Evolutionary conservation across 2,888 invertebrate species (phyloP).

Genomic region (Dryocosmus kuriphilus): DNA sequence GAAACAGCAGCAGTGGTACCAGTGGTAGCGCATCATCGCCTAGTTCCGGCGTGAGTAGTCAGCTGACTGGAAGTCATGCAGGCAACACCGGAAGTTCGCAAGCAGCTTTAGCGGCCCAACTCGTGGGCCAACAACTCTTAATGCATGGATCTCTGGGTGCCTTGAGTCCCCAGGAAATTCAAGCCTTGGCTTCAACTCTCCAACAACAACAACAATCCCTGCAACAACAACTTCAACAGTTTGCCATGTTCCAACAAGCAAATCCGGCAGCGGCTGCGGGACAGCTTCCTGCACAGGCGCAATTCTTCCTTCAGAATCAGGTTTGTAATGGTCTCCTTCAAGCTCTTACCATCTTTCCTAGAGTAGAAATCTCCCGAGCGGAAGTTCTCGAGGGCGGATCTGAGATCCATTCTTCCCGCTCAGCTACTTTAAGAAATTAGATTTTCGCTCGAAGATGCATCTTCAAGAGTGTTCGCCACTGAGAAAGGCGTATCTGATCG

Average conservation of each 20-base stretch:
- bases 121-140: conserved; percentile 75
- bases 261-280: conserved; percentile 78
- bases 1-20: conserved; percentile 77
- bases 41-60: conserved; percentile 78
- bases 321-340: conserved; percentile 72
- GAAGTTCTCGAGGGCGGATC: conserved; percentile 28
- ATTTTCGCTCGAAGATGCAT: conserved; percentile 12
- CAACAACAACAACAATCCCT: conserved; percentile 83
- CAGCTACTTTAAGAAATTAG: conserved; percentile 30
- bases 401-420: conserved; percentile 12
- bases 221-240: conserved; percentile 83
- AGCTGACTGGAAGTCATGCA: conserved; percentile 75
- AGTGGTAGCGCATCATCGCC: conserved; percentile 78
- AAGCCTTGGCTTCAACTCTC: conserved; percentile 80
- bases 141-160: conserved; percentile 74
- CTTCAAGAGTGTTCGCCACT: conserved; percentile 15
- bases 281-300: conserved; percentile 82
- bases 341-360: conserved; percentile 12
- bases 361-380: conserved; percentile 5
- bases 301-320: conserved; percentile 89
- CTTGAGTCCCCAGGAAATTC: conserved; percentile 74
- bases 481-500: conserved; percentile 9
- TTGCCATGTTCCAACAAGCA: conserved; percentile 83
- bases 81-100: conserved; percentile 71
- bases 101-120: conserved; percentile 75